These are phyloP conservation scores for Heteromormyrus szaboi DNA, from an alignment of 2,797 vertebrate genomes.

Conservation along the genomic window DNA sequence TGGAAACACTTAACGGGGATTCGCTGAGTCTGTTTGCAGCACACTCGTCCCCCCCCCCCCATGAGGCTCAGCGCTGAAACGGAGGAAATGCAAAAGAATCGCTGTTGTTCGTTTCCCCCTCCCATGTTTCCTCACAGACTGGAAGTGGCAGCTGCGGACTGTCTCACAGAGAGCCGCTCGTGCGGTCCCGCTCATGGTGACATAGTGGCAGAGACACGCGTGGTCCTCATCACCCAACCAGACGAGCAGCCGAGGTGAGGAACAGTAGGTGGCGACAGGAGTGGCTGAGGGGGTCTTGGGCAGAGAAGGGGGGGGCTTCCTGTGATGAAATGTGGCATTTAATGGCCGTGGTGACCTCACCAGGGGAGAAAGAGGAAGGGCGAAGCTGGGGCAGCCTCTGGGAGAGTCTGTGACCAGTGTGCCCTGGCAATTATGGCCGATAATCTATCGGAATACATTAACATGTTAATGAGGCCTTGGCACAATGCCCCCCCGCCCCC, in stretches of 20 bases:
- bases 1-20: not conserved
- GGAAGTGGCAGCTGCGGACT: not conserved
- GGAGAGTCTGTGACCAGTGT: slow-evolving; percentile 29
- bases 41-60: not conserved
- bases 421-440: slow-evolving; percentile 48
- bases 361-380: not conserved
- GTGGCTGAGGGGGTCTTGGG: not conserved
- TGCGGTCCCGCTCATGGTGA: not conserved
- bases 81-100: not conserved
- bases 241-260: not conserved
- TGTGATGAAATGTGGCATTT: not conserved
- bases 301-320: not conserved
- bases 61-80: no score
- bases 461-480: slow-evolving; percentile 45
- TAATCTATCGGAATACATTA: slow-evolving; percentile 62
- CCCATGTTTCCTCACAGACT: not conserved
- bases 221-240: not conserved
- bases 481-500: not conserved
- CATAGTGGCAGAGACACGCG: not conserved
- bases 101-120: not conserved
- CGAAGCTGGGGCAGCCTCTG: not conserved
- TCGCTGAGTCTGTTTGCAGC: not conserved
- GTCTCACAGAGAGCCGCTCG: not conserved
- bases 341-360: not conserved
- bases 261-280: not conserved